Evolutionary conservation across 2,797 vertebrate genomes (phyloP), one percentile per base, ranked within the genome.

Genomic region (Malacoctenus gilli): DNA sequence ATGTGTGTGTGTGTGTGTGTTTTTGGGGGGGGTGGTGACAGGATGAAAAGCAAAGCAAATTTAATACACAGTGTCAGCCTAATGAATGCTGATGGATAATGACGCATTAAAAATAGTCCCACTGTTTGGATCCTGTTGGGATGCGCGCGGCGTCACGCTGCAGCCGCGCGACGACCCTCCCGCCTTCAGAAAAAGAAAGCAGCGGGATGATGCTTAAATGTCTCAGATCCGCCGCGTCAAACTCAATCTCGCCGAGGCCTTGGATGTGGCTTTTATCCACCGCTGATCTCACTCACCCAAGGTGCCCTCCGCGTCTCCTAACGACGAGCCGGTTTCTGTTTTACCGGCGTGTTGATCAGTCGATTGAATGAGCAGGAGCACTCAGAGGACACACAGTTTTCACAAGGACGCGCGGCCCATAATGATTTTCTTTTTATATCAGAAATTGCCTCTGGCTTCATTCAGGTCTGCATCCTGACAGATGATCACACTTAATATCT

Each of bases 261-360:
- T n/a, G 65, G 51, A 73, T 51, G 46, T 1, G 21, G 62, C 56
- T 80, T 75, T 70, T 44, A 77, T 72, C 57, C 64, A 44, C 49
- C 58, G 75, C 59, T 75, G 66, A 79, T 81, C 59, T 65, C 9
- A 32, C 25, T 74, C 51, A 64, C 37, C 65, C 73, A 58, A 79
- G 77, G 68, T 75, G 73, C 40, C 56, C 71, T 59, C 62, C 20
- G 18, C 44, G 41, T 39, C 23, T 53, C 56, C 43, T 15, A 35
- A 57, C 28, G 50, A 46, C 69, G 59, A 16, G 54, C 50, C 40
- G 18, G 60, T 52, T 76, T 72, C 50, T 54, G 40, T 75, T 68
- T 61, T 22, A 68, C 62, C 30, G n/a, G 20, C 4, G 42, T 36
- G 54, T 31, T 41, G 15, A 69, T 73, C 52, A 70, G 50, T 61